Percentiles rank a stretch among this genome's conserved stretches.
Conservation (phyloP, 2,888 invertebrate species). For the Empis stercorea region DNA sequence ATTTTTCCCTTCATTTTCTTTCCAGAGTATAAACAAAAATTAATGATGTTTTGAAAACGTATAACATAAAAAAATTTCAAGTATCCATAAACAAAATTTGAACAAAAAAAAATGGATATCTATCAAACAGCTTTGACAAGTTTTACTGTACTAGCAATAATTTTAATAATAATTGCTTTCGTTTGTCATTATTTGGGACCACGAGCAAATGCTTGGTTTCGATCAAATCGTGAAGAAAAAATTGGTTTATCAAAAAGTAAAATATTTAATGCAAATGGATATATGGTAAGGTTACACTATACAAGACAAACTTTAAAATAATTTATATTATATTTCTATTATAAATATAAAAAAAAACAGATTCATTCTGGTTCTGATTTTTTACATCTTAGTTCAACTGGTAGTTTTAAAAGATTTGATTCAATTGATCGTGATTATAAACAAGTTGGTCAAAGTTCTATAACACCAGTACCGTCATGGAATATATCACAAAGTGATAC, state of each 20-base stretch:
- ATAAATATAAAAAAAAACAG: slow-evolving; percentile 26
- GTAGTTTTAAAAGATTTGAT: slow-evolving; percentile 53
- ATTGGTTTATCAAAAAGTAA: slow-evolving; percentile 35
- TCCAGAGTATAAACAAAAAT: no score
- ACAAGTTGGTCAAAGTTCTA: slow-evolving; percentile 37
- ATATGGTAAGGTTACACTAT: slow-evolving; percentile 46
- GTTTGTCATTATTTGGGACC: slow-evolving; percentile 32
- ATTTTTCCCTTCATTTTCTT: no score
- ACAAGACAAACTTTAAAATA: no score
- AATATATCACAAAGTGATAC: slow-evolving; percentile 27
- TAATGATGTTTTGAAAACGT: no score
- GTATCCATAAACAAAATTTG: not conserved
- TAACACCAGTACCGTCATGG: slow-evolving; percentile 28
- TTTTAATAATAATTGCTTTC: slow-evolving; percentile 28
- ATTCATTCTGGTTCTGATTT: slow-evolving; percentile 52
- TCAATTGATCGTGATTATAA: slow-evolving; percentile 45
- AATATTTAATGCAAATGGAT: slow-evolving; percentile 52
- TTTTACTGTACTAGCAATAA: slow-evolving; percentile 25
- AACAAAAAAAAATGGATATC: slow-evolving; percentile 22
- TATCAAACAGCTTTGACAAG: slow-evolving; percentile 26
- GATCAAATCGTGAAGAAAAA: slow-evolving; percentile 35
- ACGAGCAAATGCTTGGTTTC: slow-evolving; percentile 31
- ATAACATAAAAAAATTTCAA: no score
- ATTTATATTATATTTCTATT: no score
- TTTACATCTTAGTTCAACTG: slow-evolving; percentile 42